These are phyloP conservation scores for Triplophysa dalaica DNA, from an alignment of 2,113 vertebrate genomes.

Conservation along the genomic window DNA sequence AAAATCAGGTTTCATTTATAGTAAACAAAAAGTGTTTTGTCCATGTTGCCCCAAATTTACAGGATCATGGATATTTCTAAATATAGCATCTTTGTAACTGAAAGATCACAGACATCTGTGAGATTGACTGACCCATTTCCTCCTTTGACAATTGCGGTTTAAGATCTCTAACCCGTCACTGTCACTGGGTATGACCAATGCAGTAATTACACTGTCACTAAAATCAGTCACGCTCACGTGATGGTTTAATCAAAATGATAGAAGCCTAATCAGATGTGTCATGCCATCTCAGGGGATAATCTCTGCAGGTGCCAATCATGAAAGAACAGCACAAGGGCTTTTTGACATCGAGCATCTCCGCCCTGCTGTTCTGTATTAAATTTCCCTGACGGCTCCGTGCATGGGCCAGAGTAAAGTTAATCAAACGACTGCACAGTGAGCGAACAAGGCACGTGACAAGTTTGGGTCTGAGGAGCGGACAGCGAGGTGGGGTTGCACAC, in stretches of 20 bases:
- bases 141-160: slow-evolving; percentile 28
- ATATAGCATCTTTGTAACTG: slow-evolving; percentile 35
- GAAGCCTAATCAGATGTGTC: slow-evolving; percentile 50
- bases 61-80: slow-evolving; percentile 10
- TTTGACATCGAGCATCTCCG: slow-evolving; percentile 22
- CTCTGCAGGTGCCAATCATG: slow-evolving; percentile 51
- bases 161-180: slow-evolving; percentile 28
- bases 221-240: slow-evolving; percentile 48
- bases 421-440: not conserved
- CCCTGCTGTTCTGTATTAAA: slow-evolving; percentile 29
- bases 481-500: slow-evolving; percentile 72
- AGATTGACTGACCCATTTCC: slow-evolving; percentile 32
- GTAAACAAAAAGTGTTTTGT: not conserved
- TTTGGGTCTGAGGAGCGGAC: slow-evolving; percentile 40
- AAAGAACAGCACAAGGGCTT: slow-evolving; percentile 31
- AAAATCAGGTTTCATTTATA: not conserved
- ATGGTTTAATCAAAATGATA: slow-evolving; percentile 42
- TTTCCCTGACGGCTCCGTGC: not conserved
- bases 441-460: slow-evolving; percentile 18
- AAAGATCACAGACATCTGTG: slow-evolving; percentile 20
- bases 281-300: slow-evolving; percentile 50
- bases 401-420: not conserved
- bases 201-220: slow-evolving; percentile 53
- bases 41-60: slow-evolving; percentile 21
- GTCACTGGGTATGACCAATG: slow-evolving; percentile 52